phyloP scores from a whole-genome alignment of 2,113 vertebrate genomes.

The Mystacornis crossleyi region DNA sequence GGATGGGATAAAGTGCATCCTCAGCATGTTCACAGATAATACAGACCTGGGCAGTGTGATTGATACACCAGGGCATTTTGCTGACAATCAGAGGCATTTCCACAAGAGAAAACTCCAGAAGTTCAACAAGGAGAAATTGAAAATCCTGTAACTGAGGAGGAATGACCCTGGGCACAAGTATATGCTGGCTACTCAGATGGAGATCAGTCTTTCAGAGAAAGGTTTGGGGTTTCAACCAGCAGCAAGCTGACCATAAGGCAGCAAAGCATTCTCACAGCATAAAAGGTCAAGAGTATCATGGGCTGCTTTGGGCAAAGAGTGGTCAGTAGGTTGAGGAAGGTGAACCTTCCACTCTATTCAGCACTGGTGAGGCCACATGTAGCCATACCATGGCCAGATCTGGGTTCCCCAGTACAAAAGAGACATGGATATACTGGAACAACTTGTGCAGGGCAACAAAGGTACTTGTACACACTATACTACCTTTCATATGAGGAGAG shows the following conservation, averaged over 20 bases:
- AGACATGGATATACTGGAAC: not conserved
- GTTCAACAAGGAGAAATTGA: not conserved
- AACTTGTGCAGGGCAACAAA: not conserved
- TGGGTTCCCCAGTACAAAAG: not conserved
- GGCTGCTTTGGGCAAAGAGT: not conserved
- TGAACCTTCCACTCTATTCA: not conserved
- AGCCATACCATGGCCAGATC: not conserved
- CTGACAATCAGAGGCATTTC: not conserved
- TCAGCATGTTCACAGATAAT: not conserved
- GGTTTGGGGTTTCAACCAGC: not conserved
- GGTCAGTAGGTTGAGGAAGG: not conserved
- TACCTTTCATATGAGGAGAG: not conserved
- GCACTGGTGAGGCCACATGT: not conserved
- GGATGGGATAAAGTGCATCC: not conserved
- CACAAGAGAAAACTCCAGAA: not conserved
- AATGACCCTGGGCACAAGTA: not conserved
- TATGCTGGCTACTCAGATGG: not conserved
- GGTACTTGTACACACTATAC: not conserved
- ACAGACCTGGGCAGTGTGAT: not conserved
- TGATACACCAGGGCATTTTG: not conserved
- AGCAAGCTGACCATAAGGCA: not conserved
- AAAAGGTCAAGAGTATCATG: not conserved
- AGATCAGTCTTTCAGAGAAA: not conserved
- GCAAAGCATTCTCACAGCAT: not conserved
- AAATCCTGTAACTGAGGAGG: not conserved